Percentiles rank a stretch among this genome's conserved stretches.
Conservation (phyloP, 37 sponge, comb jelly and placozoan species). For the Eunapius fragilis region DNA sequence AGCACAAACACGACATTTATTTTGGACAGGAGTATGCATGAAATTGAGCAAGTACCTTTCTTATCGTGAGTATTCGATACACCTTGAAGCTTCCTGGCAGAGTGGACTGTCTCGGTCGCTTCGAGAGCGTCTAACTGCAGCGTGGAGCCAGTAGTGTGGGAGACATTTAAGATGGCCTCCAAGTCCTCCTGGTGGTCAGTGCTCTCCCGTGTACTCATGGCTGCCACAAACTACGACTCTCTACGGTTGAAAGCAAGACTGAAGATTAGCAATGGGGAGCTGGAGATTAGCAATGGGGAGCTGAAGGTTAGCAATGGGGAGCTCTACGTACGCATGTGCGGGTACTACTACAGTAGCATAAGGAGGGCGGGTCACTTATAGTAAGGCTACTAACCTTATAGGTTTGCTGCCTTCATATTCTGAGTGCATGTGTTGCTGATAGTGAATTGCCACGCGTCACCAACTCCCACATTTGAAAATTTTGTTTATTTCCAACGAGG, state of each 20-base stretch:
- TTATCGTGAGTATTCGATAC: neutral
- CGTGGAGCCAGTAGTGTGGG: neutral
- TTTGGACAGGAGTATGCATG: neutral
- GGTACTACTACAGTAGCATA: too few species aligned
- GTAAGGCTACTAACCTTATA: neutral
- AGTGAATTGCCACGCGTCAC: neutral
- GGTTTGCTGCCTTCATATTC: neutral
- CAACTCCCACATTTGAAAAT: neutral
- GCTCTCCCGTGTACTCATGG: conserved; percentile 8
- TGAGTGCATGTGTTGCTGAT: neutral
- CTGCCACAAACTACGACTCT: neutral
- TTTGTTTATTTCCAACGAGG: neutral
- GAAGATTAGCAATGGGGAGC: neutral
- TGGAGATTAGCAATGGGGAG: too few species aligned
- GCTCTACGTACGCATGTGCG: neutral
- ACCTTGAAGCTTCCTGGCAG: neutral
- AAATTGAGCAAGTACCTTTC: neutral
- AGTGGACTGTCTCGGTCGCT: neutral
- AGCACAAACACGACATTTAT: too few species aligned
- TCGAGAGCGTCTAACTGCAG: neutral
- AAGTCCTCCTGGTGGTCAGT: neutral
- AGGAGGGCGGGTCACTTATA: neutral
- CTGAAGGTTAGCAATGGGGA: neutral
- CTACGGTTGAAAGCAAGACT: neutral
- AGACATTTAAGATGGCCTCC: neutral